Base-by-base conservation (phyloP, 2,113 vertebrate species). In the Tachysurus fulvidraco region DNA sequence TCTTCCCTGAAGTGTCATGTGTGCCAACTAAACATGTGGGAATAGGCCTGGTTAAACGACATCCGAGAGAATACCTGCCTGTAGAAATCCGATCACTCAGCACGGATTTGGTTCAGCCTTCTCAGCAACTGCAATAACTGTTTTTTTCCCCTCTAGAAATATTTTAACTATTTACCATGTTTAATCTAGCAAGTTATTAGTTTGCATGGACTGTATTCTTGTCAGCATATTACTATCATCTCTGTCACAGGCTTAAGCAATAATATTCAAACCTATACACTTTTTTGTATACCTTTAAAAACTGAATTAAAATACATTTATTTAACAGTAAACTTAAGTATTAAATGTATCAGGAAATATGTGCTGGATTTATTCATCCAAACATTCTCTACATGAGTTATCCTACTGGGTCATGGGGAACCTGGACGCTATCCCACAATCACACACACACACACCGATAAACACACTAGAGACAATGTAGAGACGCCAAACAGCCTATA, bases 11-110 rank as follows among this genome's bases (percentile, higher is more conserved):
- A 95, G 94, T 0, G 67, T 2, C 92, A 90, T 88, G 0, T 0
- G 77, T 96, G 95, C 92, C 89, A 9, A 1, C 93, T 95, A 0
- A 83, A 0, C 0, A 93, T 96, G 86, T 94, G 36, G 91, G 93
- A 89, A 13, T 81, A 82, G 73, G 10, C 88, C 25, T 96, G 95
- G 95, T 0, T 88, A 0, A 28, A 1, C 0, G 11, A 54, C 0
- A 90, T 88, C 0, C 0, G 0, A 11, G 4, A 81, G 0, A 8
- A 91, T 4, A 6, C 9, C 0, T 95, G 95, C 89, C 0, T 83
- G 44, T 28, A 84, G 30, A 50, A 2, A 21, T 30, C 14, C 50
- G 60, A 25, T 44, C 21, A 41, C 54, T 41, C 30, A 13, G 11
- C 52, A 12, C 8, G 4, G 50, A 28, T 52, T 50, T 76, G 12